Conservation (phyloP, 2,888 invertebrate genomes). For the Cataglyphis livida region DNA sequence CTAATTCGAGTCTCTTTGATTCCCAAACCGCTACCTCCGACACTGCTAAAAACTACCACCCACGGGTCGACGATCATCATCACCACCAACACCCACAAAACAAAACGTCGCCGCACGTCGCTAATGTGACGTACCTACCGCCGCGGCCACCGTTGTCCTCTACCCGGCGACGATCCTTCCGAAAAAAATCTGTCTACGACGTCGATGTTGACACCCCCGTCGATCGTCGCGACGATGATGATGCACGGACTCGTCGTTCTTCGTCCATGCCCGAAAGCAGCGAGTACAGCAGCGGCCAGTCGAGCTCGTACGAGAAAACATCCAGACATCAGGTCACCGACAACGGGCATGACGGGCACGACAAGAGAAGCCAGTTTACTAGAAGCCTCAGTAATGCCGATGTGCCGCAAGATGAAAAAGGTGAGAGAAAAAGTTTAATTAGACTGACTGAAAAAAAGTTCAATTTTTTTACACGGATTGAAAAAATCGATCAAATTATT, state of each 20-base stretch:
- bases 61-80: conserved; percentile 83
- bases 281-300: conserved; percentile 84
- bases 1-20: conserved; percentile 86
- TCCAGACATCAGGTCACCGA: conserved; percentile 76
- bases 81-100: conserved; percentile 78
- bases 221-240: conserved; percentile 75
- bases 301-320: conserved; percentile 83
- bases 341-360: conserved; percentile 86
- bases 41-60: conserved; percentile 84
- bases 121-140: conserved; percentile 71
- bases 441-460: not conserved
- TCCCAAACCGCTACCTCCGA: conserved; percentile 86
- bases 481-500: not conserved
- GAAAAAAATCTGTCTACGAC: conserved; percentile 71
- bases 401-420: conserved; percentile 94
- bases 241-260: conserved; percentile 82
- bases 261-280: conserved; percentile 85
- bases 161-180: conserved; percentile 69
- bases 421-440: conserved; percentile 86
- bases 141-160: conserved; percentile 66
- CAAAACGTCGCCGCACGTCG: conserved; percentile 70
- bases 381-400: conserved; percentile 94
- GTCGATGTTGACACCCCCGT: conserved; percentile 57
- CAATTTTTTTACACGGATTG: not conserved
- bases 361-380: conserved; percentile 89